These are phyloP conservation scores for Ammospiza maritima DNA, from an alignment of 2,797 vertebrate species.

Conservation along the genomic window DNA sequence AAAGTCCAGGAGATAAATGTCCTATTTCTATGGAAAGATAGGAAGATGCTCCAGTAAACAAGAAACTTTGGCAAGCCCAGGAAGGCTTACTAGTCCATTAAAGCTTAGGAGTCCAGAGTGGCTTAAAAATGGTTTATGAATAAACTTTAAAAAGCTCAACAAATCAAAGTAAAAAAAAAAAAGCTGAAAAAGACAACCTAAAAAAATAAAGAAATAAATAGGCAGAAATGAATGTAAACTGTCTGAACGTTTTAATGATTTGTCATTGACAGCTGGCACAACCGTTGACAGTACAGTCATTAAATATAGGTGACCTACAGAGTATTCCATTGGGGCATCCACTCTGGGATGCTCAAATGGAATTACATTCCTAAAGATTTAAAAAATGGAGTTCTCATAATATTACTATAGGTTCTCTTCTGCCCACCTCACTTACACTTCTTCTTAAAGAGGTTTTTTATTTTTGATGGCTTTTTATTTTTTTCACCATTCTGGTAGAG, in stretches of 20 bases:
- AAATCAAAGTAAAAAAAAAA: not conserved
- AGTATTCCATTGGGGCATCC: slow-evolving; percentile 81
- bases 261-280: slow-evolving; percentile 75
- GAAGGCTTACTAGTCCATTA: slow-evolving; percentile 81
- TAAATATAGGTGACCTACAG: slow-evolving; percentile 81
- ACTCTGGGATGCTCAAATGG: slow-evolving; percentile 78
- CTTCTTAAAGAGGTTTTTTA: slow-evolving; percentile 98
- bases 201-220: slow-evolving; percentile 82
- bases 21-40: slow-evolving; percentile 82
- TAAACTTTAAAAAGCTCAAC: not conserved
- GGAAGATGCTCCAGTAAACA: slow-evolving; percentile 87
- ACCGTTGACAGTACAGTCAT: slow-evolving; percentile 78
- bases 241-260: slow-evolving; percentile 76
- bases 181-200: not conserved
- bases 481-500: slow-evolving; percentile 92
- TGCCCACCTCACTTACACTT: slow-evolving; percentile 81
- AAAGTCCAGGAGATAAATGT: slow-evolving; percentile 82
- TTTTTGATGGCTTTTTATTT: slow-evolving; percentile 93
- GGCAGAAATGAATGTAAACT: slow-evolving; percentile 80
- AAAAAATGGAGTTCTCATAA: slow-evolving; percentile 69
- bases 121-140: slow-evolving; percentile 72
- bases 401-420: slow-evolving; percentile 49
- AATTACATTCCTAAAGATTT: slow-evolving; percentile 87
- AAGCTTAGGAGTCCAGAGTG: slow-evolving; percentile 80
- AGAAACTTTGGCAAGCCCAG: slow-evolving; percentile 79